phyloP scores from a whole-genome alignment of 2,888 invertebrate species.

The Oithona nana region DNA sequence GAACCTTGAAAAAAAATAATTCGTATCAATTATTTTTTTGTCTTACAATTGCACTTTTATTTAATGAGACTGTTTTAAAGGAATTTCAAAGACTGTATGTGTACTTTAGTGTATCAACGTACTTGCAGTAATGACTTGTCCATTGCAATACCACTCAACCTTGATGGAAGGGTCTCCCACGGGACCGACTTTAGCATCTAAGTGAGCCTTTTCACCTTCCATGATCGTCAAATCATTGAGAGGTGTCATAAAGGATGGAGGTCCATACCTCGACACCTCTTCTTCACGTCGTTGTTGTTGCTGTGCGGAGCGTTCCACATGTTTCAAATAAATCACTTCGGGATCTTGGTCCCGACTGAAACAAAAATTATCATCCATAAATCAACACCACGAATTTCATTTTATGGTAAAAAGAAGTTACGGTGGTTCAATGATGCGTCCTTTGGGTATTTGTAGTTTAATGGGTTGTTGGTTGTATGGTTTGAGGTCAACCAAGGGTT shows the following conservation, averaged over 20 bases:
- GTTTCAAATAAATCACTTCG: constrained; percentile 78
- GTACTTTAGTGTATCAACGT: constrained; percentile 10
- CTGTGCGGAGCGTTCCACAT: constrained; percentile 70
- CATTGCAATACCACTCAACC: constrained; percentile 88
- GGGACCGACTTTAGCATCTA: constrained; percentile 92
- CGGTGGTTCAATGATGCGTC: neutral
- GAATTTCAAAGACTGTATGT: too few species aligned
- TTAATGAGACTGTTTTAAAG: neutral
- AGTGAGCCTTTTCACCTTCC: constrained; percentile 83
- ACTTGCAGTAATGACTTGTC: constrained; percentile 77
- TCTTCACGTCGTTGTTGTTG: constrained; percentile 53
- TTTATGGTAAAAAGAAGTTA: too few species aligned
- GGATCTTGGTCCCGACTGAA: constrained; percentile 43
- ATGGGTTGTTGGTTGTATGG: neutral
- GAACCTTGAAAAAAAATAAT: constrained; percentile 45
- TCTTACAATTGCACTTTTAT: neutral
- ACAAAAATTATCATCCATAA: constrained; percentile 17
- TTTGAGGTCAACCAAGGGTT: constrained; percentile 32
- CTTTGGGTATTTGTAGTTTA: neutral
- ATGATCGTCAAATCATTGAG: constrained; percentile 37
- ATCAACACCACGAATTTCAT: too few species aligned
- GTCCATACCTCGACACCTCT: constrained; percentile 59
- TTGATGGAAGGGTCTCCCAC: constrained; percentile 90
- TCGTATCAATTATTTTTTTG: neutral
- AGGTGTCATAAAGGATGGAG: constrained; percentile 61